phyloP scores from a whole-genome alignment of 1,140 invertebrate species.

The Brachionus manjavacas region DNA sequence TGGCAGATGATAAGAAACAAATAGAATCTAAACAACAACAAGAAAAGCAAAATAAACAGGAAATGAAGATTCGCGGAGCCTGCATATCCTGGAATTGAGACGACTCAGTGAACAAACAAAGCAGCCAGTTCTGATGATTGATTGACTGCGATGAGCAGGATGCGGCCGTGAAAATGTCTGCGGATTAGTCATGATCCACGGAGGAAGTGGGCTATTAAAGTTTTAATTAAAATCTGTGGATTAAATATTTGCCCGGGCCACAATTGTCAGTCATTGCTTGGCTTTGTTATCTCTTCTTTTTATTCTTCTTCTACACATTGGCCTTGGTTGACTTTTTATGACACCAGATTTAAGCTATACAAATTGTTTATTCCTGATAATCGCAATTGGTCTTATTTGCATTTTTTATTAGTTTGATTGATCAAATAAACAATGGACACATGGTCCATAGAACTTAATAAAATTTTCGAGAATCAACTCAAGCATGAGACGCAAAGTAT shows the following conservation, averaged over 20 bases:
- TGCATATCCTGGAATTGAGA: not conserved
- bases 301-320: not conserved
- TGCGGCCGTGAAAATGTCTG: not conserved
- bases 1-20: no score
- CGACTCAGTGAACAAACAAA: not conserved
- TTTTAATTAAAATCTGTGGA: not conserved
- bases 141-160: constrained; percentile 16
- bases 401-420: constrained; percentile 30
- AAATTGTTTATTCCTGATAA: constrained; percentile 36
- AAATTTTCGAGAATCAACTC: not conserved
- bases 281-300: not conserved
- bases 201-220: constrained; percentile 28
- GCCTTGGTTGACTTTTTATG: not conserved
- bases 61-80: not conserved
- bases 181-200: constrained; percentile 1
- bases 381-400: not conserved
- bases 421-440: constrained; percentile 15
- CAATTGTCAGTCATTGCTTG: not conserved
- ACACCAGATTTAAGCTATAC: not conserved
- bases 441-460: not conserved
- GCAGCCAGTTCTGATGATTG: not conserved
- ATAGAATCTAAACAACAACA: no score
- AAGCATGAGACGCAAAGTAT: constrained; percentile 12
- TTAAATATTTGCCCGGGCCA: not conserved
- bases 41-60: no score